A percentile compares a stretch with the other conserved stretches of the same genome.
Evolutionary conservation across 1,140 invertebrate species (phyloP).

Genomic region (Oncopeltus fasciatus): DNA sequence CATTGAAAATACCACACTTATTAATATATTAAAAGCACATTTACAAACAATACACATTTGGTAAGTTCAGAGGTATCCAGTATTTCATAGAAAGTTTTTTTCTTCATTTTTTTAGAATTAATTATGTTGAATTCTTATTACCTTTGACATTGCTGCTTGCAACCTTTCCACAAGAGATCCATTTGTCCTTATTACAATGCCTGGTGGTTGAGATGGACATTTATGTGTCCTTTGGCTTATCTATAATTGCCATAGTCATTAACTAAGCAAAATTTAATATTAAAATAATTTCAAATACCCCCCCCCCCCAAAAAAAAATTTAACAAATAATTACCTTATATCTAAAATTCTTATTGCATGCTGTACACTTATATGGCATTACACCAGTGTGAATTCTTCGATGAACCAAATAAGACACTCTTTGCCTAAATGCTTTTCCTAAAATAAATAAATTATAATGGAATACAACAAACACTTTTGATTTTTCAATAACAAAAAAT

Average conservation of each 20-base stretch:
- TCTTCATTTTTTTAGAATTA: not conserved
- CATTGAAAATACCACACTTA: too few relatives aligned
- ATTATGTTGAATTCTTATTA: constrained; percentile 3
- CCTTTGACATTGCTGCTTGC: constrained; percentile 34
- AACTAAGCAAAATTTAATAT: too few relatives aligned
- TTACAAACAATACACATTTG: not conserved
- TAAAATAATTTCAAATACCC: too few relatives aligned
- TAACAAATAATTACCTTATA: constrained; percentile 57
- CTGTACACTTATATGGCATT: constrained; percentile 68
- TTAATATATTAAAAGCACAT: not conserved
- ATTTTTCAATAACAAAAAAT: not conserved
- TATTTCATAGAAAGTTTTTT: not conserved
- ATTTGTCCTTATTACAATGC: constrained; percentile 28
- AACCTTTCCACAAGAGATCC: constrained; percentile 30
- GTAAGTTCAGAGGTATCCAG: not conserved
- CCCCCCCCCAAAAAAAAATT: too few relatives aligned
- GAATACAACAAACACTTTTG: not conserved
- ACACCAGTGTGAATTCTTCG: constrained; percentile 66
- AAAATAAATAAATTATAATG: constrained; percentile 29
- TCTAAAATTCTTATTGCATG: constrained; percentile 65
- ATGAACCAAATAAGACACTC: constrained; percentile 74
- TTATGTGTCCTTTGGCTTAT: constrained; percentile 68
- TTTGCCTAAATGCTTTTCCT: constrained; percentile 75
- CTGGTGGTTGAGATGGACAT: constrained; percentile 44
- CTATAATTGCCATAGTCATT: too few relatives aligned